Evolutionary conservation across 1,140 invertebrate genomes (phyloP), one percentile per base, ranked within the genome.

Genomic region (Drosophila mayri): DNA sequence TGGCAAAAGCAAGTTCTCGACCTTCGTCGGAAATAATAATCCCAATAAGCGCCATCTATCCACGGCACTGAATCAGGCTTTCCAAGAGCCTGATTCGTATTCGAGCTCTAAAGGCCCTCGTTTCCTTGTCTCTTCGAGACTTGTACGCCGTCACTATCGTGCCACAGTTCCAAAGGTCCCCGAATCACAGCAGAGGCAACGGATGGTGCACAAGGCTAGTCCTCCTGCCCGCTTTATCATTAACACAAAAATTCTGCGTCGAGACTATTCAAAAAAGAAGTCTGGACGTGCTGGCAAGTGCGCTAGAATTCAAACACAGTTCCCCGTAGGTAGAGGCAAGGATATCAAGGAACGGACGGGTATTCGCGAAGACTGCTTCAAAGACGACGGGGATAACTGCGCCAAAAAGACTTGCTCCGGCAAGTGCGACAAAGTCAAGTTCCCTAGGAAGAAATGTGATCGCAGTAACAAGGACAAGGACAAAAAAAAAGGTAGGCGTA

Each of bases 371-470:
- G 85, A 90, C 37, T 90, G 85, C 49, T 85, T 63, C 10, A 0
- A 2, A 0, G 22, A 11, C 0, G 54, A 58, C 0, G 54, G 43
- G 0, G 57, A 12, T 9, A 0, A 28, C 0, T 85, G 84, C 37
- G 32, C 43, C 1, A 41, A 47, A 9, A 37, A 46, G 0, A 4
- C 14, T 1, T 84, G 72, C 46, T 22, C n/a, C 12, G 37, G 40
- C 8, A 55, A 28, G 10, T 84, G 81, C 47, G 43, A 25, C 6
- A 40, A 25, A 5, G 63, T 90, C 0, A 57, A 58, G 44, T 49
- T 66, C 8, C 85, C 77, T 0, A 62, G 61, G 1, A 90, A 90
- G 22, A 88, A 90, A 25, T 88, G 84, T 8, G 80, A 72, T 1
- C 66, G 43, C 14, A 18, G 14, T 16, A 38, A 66, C 4, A 67